Base-by-base conservation (phyloP, 2,888 invertebrate genomes). In the Morpho deidamia region DNA sequence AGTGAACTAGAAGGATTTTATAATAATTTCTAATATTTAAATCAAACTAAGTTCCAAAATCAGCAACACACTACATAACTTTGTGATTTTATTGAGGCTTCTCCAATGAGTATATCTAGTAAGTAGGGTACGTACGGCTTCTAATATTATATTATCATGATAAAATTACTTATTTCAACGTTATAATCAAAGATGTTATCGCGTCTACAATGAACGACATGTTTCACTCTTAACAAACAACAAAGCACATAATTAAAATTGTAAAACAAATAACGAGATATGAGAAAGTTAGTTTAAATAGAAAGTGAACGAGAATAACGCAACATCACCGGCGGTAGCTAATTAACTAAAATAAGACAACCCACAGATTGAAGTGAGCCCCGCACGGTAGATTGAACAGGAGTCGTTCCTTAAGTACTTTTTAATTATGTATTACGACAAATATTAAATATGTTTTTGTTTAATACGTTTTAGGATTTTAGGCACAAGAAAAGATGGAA, bases 331-430 rank as follows among this genome's bases (percentile, higher is more conserved):
- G 44, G 37, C 45, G 48, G 63, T 58, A 68, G 76, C 56, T 59
- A 63, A 63, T 63, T 63, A 63, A 61, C 58, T 56, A 53, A 63
- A 61, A 63, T 61, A 60, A 62, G 56, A 59, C 56, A 43, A 55
- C 35, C 44, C 54, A 53, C 77, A 76, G 81, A 83, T 82, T 81
- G 76, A 67, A 76, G 71, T 72, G 69, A 51, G 59, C 60, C 23
- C 23, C 49, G 64, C 74, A 70, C 71, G 76, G 74, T 78, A 71
- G 74, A 81, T 83, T 82, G 78, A 81, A 71, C 72, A 64, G 70
- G 66, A 74, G 71, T 71, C 61, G 8, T 7, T 37, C 10, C 8
- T 10, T 8, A 37, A 37, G 35, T 37, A 10, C 10, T 72, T 74
- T 61, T 56, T 58, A 61, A 58, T 60, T 56, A 51, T 56, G 56